Conservation (phyloP, 2,888 invertebrate species). For the Drosophila imparisetae region DNA sequence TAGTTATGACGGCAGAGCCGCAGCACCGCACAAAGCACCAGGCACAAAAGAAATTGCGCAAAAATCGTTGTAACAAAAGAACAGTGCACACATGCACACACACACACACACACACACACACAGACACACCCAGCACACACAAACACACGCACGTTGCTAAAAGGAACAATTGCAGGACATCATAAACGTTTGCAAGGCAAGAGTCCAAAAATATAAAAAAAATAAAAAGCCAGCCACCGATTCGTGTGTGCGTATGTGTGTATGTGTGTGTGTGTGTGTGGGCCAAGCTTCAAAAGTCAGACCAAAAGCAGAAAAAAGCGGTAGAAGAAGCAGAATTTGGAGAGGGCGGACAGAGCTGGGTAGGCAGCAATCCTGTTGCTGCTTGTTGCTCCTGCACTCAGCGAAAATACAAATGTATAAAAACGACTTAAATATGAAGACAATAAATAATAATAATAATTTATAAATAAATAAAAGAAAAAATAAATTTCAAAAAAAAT, state of each 20-base stretch:
- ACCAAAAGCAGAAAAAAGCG: constrained; percentile 43
- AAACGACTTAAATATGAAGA: too few relatives aligned
- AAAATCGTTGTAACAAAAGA: constrained; percentile 79
- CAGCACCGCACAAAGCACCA: constrained; percentile 66
- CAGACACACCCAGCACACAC: constrained; percentile 13
- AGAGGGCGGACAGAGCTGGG: neutral
- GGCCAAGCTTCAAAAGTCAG: constrained; percentile 61
- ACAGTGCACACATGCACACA: constrained; percentile 58
- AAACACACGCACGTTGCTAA: constrained; percentile 53
- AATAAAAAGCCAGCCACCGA: constrained; percentile 15
- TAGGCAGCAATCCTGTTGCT: constrained; percentile 56
- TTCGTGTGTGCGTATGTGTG: neutral
- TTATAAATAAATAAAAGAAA: neutral
- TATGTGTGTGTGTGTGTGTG: neutral
- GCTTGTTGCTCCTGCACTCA: constrained; percentile 44
- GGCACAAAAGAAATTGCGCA: constrained; percentile 79
- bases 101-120: too few relatives aligned
- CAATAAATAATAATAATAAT: neutral
- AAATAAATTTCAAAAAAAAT: neutral
- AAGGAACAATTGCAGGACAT: constrained; percentile 78
- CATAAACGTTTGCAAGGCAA: constrained; percentile 67
- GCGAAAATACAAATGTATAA: neutral
- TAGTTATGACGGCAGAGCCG: constrained; percentile 75
- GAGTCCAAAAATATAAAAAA: constrained; percentile 32
- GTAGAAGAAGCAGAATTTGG: neutral